phyloP scores from a whole-genome alignment of 2,797 vertebrate genomes.

The Dendrocincla tyrannina region DNA sequence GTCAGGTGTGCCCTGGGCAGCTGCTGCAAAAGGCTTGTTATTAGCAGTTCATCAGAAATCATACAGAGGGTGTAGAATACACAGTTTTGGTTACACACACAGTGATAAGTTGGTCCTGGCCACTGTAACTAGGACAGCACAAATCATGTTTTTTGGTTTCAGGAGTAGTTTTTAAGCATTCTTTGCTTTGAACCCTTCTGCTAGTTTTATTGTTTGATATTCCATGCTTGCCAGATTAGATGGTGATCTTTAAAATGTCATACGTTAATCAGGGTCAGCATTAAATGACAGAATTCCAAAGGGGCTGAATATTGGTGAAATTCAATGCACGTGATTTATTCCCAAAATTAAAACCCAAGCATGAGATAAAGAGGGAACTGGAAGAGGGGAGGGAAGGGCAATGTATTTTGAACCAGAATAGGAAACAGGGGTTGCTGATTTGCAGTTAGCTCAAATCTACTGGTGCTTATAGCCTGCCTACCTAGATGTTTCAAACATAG shows the following conservation, averaged over 20 bases:
- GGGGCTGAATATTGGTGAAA: not conserved
- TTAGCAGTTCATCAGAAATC: too few species aligned
- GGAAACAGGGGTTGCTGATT: not conserved
- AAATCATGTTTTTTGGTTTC: not conserved
- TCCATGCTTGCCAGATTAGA: not conserved
- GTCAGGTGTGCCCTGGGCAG: too few species aligned
- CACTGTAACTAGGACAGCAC: too few species aligned
- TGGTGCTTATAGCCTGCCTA: not conserved
- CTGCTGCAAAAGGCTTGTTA: too few species aligned
- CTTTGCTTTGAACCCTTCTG: not conserved
- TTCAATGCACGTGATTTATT: not conserved
- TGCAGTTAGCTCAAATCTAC: not conserved
- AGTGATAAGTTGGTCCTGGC: too few species aligned
- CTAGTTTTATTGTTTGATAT: not conserved
- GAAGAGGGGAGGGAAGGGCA: not conserved
- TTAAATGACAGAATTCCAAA: not conserved
- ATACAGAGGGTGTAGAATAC: too few species aligned
- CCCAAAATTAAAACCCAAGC: not conserved
- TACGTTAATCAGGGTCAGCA: not conserved
- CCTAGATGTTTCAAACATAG: not conserved
- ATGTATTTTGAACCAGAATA: not conserved
- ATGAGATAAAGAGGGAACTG: not conserved
- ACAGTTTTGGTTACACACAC: too few species aligned
- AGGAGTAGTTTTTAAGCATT: slow-evolving; percentile 1
- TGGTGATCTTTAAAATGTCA: not conserved